Base-by-base conservation (phyloP, 2,113 vertebrate genomes). In the Gallinago jamesoni region DNA sequence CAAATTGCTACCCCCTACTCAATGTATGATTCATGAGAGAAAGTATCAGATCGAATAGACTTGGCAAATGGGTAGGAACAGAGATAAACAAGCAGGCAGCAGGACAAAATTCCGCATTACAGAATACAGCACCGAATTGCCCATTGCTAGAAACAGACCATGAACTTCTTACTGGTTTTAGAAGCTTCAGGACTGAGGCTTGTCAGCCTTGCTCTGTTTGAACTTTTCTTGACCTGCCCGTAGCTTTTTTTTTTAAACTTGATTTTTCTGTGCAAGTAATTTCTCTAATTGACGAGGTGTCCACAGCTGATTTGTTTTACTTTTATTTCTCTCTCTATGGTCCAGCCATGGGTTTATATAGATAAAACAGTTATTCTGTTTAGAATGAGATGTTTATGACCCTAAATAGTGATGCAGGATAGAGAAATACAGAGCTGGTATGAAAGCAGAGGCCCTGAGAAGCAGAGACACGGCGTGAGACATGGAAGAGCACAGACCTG, bases 11-110 rank as follows among this genome's bases (percentile, higher is more conserved):
- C 35, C 50, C 93, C 84, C 53, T 85, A 72, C 75, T 94, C 66
- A 73, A 76, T 94, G 69, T 89, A 91, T 89, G 77, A 96, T 96
- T 94, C 91, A 96, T 92, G 89, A 95, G 89, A 73, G 91, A 92
- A 78, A 82, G 35, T 74, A 95, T 84, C 84, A 89, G 77, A 91
- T 62, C 91, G 55, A 94, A 94, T 24, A 91, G 87, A 83, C 35
- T 89, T 94, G 87, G 84, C 70, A 94, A 96, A 82, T 60, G 66
- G 19, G 9, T 75, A 91, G 66, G 82, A 95, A 87, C 27, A 93
- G 69, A 89, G 94, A 87, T 89, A 93, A 93, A 56, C 33, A 87
- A 79, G 27, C 25, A 87, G 23, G 37, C 10, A 83, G 48, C 37
- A 87, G 73, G 85, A 82, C 27, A 89, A 70, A 91, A 94, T 66